Evolutionary conservation across 2,113 vertebrate species (phyloP).

Genomic region (Collichthys lucidus): DNA sequence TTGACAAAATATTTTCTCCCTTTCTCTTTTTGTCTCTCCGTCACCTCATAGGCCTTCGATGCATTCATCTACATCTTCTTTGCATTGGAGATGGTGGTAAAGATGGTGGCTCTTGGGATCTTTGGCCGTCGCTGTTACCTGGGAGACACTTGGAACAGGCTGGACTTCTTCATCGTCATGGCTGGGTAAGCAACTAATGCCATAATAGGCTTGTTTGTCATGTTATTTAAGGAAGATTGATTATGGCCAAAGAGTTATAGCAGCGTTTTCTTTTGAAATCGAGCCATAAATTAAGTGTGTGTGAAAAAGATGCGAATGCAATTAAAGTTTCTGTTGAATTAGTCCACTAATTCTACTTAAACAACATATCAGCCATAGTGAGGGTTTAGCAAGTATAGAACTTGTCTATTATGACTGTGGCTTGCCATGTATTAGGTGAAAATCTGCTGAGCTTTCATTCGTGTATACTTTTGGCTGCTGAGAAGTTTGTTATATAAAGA

Average conservation of each 20-base stretch:
- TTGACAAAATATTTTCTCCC: conserved; percentile 18
- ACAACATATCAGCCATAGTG: neutral
- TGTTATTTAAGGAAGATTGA: neutral
- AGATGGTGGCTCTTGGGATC: conserved; percentile 98
- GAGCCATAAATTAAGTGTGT: too few relatives aligned
- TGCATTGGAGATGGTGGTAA: conserved; percentile 98
- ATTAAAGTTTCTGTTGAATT: neutral
- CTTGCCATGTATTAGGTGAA: neutral
- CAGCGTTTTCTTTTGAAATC: neutral
- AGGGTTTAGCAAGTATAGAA: neutral
- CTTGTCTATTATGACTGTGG: neutral
- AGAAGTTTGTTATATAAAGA: neutral
- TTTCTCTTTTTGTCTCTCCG: neutral
- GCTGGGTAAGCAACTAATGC: conserved; percentile 86
- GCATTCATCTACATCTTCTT: conserved; percentile 99
- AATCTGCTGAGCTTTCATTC: neutral
- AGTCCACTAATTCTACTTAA: neutral
- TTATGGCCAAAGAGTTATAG: neutral
- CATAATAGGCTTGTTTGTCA: neutral
- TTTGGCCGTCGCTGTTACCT: conserved; percentile 97
- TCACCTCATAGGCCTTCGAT: conserved; percentile 89
- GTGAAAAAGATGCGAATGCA: too few relatives aligned
- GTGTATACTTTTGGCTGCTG: neutral
- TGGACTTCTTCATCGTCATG: conserved; percentile 99
- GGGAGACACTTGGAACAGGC: conserved; percentile 97